Base-by-base conservation (phyloP, 2,888 invertebrate species). In the Serrognathus titanus region DNA sequence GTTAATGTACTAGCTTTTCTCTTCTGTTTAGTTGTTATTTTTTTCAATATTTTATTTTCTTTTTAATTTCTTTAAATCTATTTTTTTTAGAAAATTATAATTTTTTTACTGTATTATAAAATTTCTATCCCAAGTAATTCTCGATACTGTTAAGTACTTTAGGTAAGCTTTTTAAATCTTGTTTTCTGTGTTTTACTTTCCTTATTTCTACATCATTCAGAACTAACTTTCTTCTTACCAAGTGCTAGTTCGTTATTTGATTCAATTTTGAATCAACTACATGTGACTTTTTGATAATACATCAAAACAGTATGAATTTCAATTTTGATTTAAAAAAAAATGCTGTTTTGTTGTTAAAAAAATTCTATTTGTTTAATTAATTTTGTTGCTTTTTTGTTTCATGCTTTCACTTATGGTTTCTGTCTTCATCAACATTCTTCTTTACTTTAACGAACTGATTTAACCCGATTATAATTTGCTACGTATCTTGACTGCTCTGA, bases 351-450 rank as follows among this genome's bases (percentile, higher is more conserved):
- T 13, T 43, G 43, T 43, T 7, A 6, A 43, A 13, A 43, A 9
- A 9, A 40, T 40, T 40, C 49, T 52, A 40, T 66, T 59, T 62
- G 53, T 56, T 47, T 62, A 58, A 63, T 65, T 70, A 66, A 67
- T 66, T 69, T 66, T 60, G 59, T 71, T 71, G 72, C 73, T 71
- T 71, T 71, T 70, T 68, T 77, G 75, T 78, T 78, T 75, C 77
- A 77, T 78, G 78, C 78, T 76, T 78, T 70, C 75, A 66, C 71
- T 74, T 66, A 60, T 64, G 68, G 63, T 63, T 62, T 63, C 13
- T 43, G 63, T 62, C 61, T 43, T 62, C 65, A 57, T 58, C 60
- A 58, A 43, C 53, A 41, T 54, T 51, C 50, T 54, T 51, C 43
- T 37, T 13, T 55, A 43, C 46, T 55, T 50, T 40, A 43, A 48